phyloP scores from a whole-genome alignment of 2,797 vertebrate species.

The Furcifer pardalis region DNA sequence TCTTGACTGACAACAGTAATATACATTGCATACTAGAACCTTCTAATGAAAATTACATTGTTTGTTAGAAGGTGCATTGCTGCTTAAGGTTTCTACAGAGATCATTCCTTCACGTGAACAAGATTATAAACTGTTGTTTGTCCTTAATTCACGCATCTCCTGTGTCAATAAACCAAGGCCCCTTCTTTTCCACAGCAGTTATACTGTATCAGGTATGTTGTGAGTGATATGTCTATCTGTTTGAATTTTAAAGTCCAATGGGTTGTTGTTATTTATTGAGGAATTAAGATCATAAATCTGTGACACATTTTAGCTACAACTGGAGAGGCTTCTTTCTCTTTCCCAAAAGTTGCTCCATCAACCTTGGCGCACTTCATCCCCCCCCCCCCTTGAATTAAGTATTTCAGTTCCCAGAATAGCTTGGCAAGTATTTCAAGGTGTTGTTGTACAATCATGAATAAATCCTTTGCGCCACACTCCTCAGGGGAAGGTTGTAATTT shows the following conservation, averaged over 20 bases:
- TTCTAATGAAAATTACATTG: neutral
- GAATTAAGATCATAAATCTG: neutral
- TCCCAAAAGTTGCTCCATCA: neutral
- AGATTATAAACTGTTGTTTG: neutral
- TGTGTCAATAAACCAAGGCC: too few relatives aligned
- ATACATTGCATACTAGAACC: neutral
- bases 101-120: neutral
- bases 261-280: neutral
- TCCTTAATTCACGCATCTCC: too few relatives aligned
- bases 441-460: neutral
- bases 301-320: too few relatives aligned
- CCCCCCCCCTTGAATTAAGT: neutral
- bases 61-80: neutral
- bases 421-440: neutral
- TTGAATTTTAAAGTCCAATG: too few relatives aligned
- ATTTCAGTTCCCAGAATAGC: neutral
- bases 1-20: neutral
- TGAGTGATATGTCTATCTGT: too few relatives aligned
- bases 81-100: neutral
- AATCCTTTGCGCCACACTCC: neutral
- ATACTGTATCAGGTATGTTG: too few relatives aligned
- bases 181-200: too few relatives aligned
- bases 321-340: neutral
- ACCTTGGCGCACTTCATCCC: neutral
- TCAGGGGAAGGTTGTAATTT: neutral